Conservation (phyloP, 2,113 vertebrate genomes). For the Martes martes region DNA sequence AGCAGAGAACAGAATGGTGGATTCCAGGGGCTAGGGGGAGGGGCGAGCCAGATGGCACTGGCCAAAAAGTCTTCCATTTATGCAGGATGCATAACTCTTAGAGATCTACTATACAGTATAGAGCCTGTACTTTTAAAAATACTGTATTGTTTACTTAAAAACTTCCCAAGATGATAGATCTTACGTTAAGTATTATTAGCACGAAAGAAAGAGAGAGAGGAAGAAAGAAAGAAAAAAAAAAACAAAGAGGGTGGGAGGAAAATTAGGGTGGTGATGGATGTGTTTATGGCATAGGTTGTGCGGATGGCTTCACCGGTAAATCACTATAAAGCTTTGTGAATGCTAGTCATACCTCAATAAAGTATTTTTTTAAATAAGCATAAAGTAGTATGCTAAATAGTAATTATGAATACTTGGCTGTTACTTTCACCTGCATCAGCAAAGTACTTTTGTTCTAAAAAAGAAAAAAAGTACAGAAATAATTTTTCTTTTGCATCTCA, state of each 20-base stretch:
- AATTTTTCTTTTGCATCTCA: background rate
- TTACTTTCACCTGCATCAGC: background rate
- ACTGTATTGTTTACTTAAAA: background rate
- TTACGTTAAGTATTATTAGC: background rate
- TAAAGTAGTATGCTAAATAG: background rate
- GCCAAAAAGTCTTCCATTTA: background rate
- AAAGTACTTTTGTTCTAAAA: constrained; percentile 5
- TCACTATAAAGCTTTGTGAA: background rate
- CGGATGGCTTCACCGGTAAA: background rate
- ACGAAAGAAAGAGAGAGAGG: background rate
- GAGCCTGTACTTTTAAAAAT: background rate
- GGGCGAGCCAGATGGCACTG: background rate
- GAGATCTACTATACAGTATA: background rate
- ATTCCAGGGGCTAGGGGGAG: background rate
- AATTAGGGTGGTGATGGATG: background rate
- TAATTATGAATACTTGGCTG: background rate
- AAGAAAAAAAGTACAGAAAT: background rate
- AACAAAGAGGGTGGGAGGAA: no score
- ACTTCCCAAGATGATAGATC: background rate
- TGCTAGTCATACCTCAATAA: background rate
- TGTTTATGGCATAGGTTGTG: background rate
- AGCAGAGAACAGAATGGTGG: background rate
- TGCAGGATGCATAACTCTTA: background rate
- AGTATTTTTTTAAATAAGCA: background rate
- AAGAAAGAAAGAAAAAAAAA: no score